Base-by-base conservation (phyloP, 2,888 invertebrate genomes). In the Nemoura dubitans region DNA sequence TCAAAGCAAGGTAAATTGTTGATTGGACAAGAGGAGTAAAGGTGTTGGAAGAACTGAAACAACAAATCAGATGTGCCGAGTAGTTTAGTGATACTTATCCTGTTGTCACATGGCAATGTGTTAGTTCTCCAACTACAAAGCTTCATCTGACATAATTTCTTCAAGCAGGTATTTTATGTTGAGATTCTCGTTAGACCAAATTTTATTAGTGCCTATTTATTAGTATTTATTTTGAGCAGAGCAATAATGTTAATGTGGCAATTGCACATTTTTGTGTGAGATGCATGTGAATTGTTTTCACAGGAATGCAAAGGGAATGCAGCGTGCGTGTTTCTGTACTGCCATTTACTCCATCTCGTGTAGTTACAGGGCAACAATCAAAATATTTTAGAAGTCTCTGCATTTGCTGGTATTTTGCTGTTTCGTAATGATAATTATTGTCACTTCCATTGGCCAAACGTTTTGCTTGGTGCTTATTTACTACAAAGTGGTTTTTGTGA, bases 371-470 rank as follows among this genome's bases (percentile, higher is more conserved):
- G 59, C 59, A 59, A 59, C 59, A 59, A 59, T 59, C 59, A 59
- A 59, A 59, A 59, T 59, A 59, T 59, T 59, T 59, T 59, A 3
- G 3, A 59, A 59, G 59, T 59, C 59, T 59, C 59, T 59, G 59
- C 59, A 59, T 59, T 59, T 59, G 59, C 59, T 59, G 59, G 59
- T 59, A 59, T 59, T 59, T 59, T 59, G 59, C 59, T 59, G 59
- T 59, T 59, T 59, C 59, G 59, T 59, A 59, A 16, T 59, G 59
- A 59, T 59, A 59, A 59, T 59, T 59, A 59, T 59, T 84, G 84
- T 76, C 84, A 84, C 84, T 84, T 84, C 27, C 26, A 84, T 84
- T 84, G 84, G 84, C 84, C 59, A 28, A 84, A 84, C 59, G 27
- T 84, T 84, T 76, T 59, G 26, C 76, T 76, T 59, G 29, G 84